Evolutionary conservation across 37 sponge, comb jelly and placozoan species (phyloP).

Genomic region (Cliona cf. orientalis): DNA sequence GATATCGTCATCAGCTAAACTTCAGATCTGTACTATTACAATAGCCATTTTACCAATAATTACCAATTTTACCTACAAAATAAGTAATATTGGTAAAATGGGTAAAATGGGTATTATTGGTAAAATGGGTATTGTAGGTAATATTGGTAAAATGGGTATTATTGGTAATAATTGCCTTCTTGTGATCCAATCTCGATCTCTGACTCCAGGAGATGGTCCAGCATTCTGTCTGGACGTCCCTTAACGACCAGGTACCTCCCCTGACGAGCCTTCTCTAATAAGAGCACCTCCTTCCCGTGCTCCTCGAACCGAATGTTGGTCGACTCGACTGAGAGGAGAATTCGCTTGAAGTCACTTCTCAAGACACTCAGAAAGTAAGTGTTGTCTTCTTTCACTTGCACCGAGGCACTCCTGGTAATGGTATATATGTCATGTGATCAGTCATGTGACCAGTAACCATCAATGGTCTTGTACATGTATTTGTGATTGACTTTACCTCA

Average conservation of each 20-base stretch:
- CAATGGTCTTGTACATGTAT: background rate
- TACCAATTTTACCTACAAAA: too few species aligned
- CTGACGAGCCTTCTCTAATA: conserved; percentile 66
- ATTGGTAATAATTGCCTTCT: conserved; percentile 21
- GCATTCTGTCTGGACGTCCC: conserved; percentile 85
- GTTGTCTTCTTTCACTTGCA: conserved; percentile 65
- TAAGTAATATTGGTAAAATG: too few species aligned
- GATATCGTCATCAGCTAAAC: too few species aligned
- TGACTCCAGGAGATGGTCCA: conserved; percentile 78
- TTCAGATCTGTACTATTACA: too few species aligned
- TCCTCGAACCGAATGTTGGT: conserved; percentile 76
- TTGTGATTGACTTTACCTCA: conserved; percentile 12
- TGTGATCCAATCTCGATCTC: conserved; percentile 38
- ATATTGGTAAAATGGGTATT: background rate
- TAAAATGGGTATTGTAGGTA: background rate
- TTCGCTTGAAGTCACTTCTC: conserved; percentile 80
- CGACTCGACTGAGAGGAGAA: conserved; percentile 78
- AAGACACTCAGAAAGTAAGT: conserved; percentile 77
- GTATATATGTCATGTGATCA: too few species aligned
- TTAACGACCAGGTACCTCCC: conserved; percentile 72
- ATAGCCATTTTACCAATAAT: too few species aligned
- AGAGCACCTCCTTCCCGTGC: conserved; percentile 78
- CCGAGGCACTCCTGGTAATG: conserved; percentile 43
- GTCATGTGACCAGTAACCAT: too few species aligned
- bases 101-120: background rate